Base-by-base conservation (phyloP, 2,888 invertebrate species). In the Lumbricus terrestris region DNA sequence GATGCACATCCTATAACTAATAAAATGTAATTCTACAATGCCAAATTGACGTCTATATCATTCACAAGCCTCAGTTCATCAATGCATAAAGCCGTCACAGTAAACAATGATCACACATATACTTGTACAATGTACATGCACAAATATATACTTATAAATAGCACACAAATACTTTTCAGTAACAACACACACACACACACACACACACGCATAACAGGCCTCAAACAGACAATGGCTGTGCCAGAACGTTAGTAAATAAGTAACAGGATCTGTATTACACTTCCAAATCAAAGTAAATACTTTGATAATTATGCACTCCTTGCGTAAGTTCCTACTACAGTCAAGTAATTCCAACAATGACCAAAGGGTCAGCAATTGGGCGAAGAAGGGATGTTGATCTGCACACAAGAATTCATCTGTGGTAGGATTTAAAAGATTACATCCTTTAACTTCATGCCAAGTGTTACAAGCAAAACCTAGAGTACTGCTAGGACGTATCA, bases 101-200 rank as follows among this genome's bases (percentile, higher is more conserved):
- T 69, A 69, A n/a, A 69, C 69, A 69, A 69, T 69, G 69, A 69
- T 29, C 69, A 69, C 8, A n/a, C n/a, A 69, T 69, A 69, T 69
- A 69, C n/a, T 69, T 69, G 69, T 69, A n/a, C n/a, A 69, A n/a
- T 69, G 69, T 69, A n/a, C n/a, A 69, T 69, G 69, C n/a, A n/a
- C n/a, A 69, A 69, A 69, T 69, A 69, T n/a, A 69, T 69, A 69
- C n/a, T 69, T 69, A 69, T 69, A 69, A 69, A 69, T 69, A 69
- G 69, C 29, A 69, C 69, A 69, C 11, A 11, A 69, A 69, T 69
- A 69, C 69, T n/a, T 69, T 29, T 69, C 69, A 69, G n/a, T 69
- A n/a, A 11, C n/a, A 1, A 69, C 69, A 69, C n/a, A 69, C 69
- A n/a, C n/a, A n/a, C n/a, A n/a, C n/a, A n/a, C n/a, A n/a, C n/a